A percentile compares a stretch with the other conserved stretches of the same genome.
Evolutionary conservation across 2,113 vertebrate genomes (phyloP).

Genomic region (Genyomyrus donnyi): DNA sequence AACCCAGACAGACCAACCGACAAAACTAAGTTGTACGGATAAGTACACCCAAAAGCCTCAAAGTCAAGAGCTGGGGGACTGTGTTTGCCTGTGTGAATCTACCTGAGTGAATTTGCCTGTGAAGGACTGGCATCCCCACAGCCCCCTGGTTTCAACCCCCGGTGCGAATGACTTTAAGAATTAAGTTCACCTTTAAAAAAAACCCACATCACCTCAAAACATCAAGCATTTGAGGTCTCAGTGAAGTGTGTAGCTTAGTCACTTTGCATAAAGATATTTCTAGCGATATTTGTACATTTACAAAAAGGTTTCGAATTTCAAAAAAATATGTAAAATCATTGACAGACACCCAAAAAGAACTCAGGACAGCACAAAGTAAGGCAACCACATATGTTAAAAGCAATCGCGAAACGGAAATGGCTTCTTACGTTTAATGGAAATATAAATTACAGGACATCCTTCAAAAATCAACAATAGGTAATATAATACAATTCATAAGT

Average conservation of each 20-base stretch:
- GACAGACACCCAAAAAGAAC: neutral
- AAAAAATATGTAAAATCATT: neutral
- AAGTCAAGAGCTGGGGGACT: neutral
- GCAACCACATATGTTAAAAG: neutral
- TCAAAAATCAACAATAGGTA: neutral
- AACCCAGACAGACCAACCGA: neutral
- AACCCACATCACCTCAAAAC: neutral
- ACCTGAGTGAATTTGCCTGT: neutral
- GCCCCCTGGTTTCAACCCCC: neutral
- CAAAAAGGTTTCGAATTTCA: neutral
- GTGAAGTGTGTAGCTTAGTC: neutral
- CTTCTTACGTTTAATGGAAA: neutral
- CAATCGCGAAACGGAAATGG: neutral
- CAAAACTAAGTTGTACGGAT: neutral
- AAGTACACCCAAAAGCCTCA: neutral
- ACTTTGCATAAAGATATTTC: neutral
- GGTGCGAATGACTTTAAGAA: neutral
- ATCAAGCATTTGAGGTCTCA: neutral
- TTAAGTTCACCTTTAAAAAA: neutral
- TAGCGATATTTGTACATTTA: neutral
- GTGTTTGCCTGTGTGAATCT: neutral
- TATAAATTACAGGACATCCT: neutral
- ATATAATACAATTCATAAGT: neutral
- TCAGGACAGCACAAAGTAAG: neutral
- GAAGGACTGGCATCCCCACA: neutral